Evolutionary conservation across 2,797 vertebrate genomes (phyloP).

Genomic region (Manis javanica): DNA sequence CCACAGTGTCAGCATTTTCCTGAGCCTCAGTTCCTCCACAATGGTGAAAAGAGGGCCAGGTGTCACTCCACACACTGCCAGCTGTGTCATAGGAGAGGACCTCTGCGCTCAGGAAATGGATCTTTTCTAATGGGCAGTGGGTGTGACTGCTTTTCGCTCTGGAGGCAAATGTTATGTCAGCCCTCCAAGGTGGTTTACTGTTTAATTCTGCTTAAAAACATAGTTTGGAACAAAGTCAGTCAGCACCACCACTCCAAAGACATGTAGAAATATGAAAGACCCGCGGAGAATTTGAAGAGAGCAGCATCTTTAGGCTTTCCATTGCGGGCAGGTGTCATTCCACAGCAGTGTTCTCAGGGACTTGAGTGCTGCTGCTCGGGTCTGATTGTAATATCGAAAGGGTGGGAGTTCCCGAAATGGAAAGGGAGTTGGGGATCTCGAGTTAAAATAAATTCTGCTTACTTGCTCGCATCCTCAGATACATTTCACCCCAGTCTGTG

Average conservation of each 20-base stretch:
- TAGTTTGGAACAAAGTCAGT: neutral
- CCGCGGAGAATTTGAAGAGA: neutral
- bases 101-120: neutral
- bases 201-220: neutral
- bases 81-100: neutral
- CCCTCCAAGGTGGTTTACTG: neutral
- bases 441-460: constrained; percentile 28
- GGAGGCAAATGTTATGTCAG: neutral
- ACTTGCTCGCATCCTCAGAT: constrained; percentile 8
- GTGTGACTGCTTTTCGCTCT: neutral
- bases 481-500: neutral
- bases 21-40: neutral
- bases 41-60: neutral
- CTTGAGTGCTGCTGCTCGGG: neutral
- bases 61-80: neutral
- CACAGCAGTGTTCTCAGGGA: neutral
- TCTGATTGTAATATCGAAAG: neutral
- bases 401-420: neutral
- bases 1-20: neutral
- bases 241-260: neutral
- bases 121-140: neutral
- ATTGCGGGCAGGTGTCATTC: neutral
- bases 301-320: neutral
- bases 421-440: neutral
- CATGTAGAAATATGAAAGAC: neutral